Evolutionary conservation across 2,797 vertebrate species (phyloP), one percentile per base, ranked within the genome.

Genomic region (Fundulus diaphanus): DNA sequence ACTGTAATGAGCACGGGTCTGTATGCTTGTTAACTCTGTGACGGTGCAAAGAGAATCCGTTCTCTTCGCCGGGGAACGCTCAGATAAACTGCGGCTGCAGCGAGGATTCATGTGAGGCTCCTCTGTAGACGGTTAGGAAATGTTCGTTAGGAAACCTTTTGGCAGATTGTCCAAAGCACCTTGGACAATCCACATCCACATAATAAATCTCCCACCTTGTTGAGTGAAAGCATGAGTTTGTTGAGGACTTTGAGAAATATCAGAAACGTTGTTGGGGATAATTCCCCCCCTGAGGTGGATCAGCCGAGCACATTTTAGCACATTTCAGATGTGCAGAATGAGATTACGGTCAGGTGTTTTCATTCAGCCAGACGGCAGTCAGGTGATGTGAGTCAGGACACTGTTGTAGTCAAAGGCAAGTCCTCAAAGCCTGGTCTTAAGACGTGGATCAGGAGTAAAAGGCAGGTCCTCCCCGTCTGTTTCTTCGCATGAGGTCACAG

Each of bases 291-390:
- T 42, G 24, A 66, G 35, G 63, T 42, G n/a, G 12, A 5, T 42
- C 6, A 6, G 13, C 63, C 57, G 7, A 61, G 18, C 5, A 3
- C 31, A 8, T 20, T 24, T 1, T 5, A n/a, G n/a, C n/a, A n/a
- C n/a, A 37, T 63, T 24, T 37, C 8, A 24, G 59, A 37, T 24
- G 33, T n/a, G 35, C 37, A 40, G 63, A 27, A 16, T 15, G 13
- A 33, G 68, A 52, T 22, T n/a, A 33, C 67, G 33, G 67, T 68
- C 67, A 68, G 67, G 67, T 49, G 67, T 49, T 68, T 68, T 46
- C 27, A 48, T 22, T 68, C 37, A 66, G 37, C 8, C 12, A 66
- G 37, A 68, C 12, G 29, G 49, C 18, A 33, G 33, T 68, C 67
- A 68, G 29, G 44, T 49, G 67, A 48, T 66, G 35, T 3, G 35